Evolutionary conservation across 2,113 vertebrate genomes (phyloP).

Genomic region (Labrus mixtus): DNA sequence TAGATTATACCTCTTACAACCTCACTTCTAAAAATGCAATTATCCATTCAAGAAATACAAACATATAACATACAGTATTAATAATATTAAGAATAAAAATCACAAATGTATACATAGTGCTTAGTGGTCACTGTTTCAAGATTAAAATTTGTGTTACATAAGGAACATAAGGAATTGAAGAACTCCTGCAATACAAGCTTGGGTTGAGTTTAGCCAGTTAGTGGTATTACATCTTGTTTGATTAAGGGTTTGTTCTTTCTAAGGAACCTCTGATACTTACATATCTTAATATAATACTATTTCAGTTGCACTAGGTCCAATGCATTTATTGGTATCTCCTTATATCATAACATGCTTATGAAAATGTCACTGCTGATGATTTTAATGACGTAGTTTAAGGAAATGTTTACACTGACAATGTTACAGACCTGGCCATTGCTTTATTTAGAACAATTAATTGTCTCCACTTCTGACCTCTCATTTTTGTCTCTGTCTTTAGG

Average conservation of each 20-base stretch:
- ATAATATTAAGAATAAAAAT: neutral
- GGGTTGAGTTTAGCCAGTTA: conserved; percentile 71
- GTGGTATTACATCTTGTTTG: conserved; percentile 37
- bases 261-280: conserved; percentile 37
- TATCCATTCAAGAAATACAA: too few relatives aligned
- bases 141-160: too few relatives aligned
- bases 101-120: neutral
- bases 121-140: too few relatives aligned
- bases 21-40: too few relatives aligned
- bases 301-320: conserved; percentile 42
- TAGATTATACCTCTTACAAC: too few relatives aligned
- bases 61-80: neutral
- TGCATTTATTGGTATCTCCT: conserved; percentile 38
- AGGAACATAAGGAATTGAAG: too few relatives aligned
- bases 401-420: conserved; percentile 50
- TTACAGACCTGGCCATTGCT: conserved; percentile 30
- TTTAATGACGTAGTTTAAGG: conserved; percentile 52
- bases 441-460: conserved; percentile 4
- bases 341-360: conserved; percentile 46
- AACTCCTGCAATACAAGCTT: conserved; percentile 37
- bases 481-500: conserved; percentile 80
- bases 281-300: conserved; percentile 20
- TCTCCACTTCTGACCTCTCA: conserved; percentile 33
- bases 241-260: conserved; percentile 25
- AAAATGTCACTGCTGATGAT: conserved; percentile 52